These are phyloP conservation scores for Epinephelus fuscoguttatus DNA, from an alignment of 2,113 vertebrate species.

Conservation along the genomic window DNA sequence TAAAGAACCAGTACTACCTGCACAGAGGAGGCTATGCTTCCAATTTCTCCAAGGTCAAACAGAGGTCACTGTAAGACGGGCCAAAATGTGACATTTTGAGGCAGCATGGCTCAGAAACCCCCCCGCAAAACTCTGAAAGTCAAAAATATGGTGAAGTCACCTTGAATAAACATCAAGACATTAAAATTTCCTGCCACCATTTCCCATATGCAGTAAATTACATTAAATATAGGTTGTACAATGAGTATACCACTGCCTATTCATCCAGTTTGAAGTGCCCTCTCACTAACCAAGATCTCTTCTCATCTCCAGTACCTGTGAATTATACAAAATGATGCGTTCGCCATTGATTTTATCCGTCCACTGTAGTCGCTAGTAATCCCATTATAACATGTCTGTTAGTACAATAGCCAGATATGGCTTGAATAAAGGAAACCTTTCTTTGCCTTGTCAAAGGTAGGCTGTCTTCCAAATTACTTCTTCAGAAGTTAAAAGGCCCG, in stretches of 20 bases:
- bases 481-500: slow-evolving; percentile 87
- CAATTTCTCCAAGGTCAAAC: slow-evolving; percentile 62
- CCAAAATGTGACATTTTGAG: slow-evolving; percentile 36
- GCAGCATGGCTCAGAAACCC: neutral
- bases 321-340: slow-evolving; percentile 83
- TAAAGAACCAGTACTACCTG: slow-evolving; percentile 71
- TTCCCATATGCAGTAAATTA: slow-evolving; percentile 66
- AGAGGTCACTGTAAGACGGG: slow-evolving; percentile 39
- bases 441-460: slow-evolving; percentile 84
- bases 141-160: slow-evolving; percentile 43
- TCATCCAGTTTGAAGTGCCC: slow-evolving; percentile 77
- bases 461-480: slow-evolving; percentile 86
- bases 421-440: slow-evolving; percentile 84
- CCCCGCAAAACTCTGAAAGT: slow-evolving; percentile 1
- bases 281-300: slow-evolving; percentile 76
- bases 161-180: slow-evolving; percentile 27
- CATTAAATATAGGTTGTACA: slow-evolving; percentile 74
- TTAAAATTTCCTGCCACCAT: slow-evolving; percentile 44
- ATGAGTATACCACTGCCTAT: slow-evolving; percentile 64
- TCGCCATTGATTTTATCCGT: slow-evolving; percentile 82
- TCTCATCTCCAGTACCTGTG: slow-evolving; percentile 80
- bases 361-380: slow-evolving; percentile 83
- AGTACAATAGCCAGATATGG: slow-evolving; percentile 85
- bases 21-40: slow-evolving; percentile 38
- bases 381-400: slow-evolving; percentile 86